phyloP scores from a whole-genome alignment of 2,113 vertebrate species.

The Propithecus coquereli region DNA sequence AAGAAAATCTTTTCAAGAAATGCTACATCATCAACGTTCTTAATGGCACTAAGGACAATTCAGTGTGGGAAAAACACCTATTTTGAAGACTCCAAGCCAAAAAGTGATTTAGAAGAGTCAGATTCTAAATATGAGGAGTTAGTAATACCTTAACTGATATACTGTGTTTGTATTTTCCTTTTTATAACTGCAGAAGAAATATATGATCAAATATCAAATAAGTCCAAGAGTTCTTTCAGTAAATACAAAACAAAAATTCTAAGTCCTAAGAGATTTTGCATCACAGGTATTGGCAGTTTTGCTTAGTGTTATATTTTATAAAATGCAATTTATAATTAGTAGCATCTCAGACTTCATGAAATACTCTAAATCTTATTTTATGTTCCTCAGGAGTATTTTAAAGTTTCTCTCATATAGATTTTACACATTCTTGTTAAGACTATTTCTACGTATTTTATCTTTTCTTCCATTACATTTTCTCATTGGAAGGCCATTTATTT shows the following conservation, averaged over 20 bases:
- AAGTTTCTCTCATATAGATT: conserved; percentile 13
- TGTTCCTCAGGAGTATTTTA: background rate
- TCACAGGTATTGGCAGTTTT: background rate
- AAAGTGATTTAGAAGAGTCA: conserved; percentile 7
- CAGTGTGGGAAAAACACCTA: background rate
- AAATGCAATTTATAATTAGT: background rate
- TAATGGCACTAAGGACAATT: background rate
- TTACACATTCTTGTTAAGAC: background rate
- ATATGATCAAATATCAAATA: background rate
- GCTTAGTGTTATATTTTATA: background rate
- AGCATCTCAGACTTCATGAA: background rate
- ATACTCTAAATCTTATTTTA: background rate
- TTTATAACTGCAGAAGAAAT: background rate
- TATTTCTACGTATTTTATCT: background rate
- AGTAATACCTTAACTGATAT: background rate
- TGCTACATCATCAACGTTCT: background rate
- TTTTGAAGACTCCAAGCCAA: background rate
- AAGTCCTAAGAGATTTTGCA: background rate
- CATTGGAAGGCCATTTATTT: background rate
- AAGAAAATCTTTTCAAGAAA: conserved; percentile 25
- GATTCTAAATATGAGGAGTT: background rate
- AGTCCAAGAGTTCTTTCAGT: background rate
- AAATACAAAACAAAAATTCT: background rate
- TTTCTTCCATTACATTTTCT: conserved; percentile 12
- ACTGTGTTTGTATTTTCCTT: background rate